phyloP scores from a whole-genome alignment of 2,888 invertebrate genomes.

The Agrotis segetum region DNA sequence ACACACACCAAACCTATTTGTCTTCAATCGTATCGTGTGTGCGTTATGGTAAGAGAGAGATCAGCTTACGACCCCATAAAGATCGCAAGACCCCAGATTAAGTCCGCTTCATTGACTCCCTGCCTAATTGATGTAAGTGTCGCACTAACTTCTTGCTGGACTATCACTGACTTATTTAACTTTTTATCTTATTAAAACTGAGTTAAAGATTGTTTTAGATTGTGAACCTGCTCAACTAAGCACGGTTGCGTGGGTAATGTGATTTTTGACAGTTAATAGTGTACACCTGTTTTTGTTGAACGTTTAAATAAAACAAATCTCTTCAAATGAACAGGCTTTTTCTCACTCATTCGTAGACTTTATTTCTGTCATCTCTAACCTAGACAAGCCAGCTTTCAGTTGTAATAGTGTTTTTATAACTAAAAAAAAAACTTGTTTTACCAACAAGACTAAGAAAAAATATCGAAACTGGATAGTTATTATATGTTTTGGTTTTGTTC shows the following conservation, averaged over 20 bases:
- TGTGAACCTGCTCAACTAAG: too few relatives aligned
- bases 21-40: background rate
- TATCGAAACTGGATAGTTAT: too few relatives aligned
- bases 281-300: background rate
- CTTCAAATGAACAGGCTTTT: too few relatives aligned
- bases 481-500: too few relatives aligned
- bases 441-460: too few relatives aligned
- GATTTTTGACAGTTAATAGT: background rate
- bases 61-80: constrained; percentile 41
- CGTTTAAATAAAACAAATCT: background rate
- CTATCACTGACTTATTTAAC: background rate
- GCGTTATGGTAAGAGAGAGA: constrained; percentile 36
- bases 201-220: constrained; percentile 13
- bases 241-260: background rate
- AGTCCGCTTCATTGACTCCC: constrained; percentile 41
- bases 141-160: constrained; percentile 9
- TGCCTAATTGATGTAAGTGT: constrained; percentile 54
- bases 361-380: too few relatives aligned
- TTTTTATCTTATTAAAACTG: constrained; percentile 16
- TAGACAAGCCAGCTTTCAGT: too few relatives aligned
- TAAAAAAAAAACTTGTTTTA: too few relatives aligned
- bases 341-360: too few relatives aligned
- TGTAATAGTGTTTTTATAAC: too few relatives aligned
- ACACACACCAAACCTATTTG: background rate
- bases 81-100: constrained; percentile 41